Conservation (phyloP, 2,888 invertebrate species). For the Minunthozetes semirufus region DNA sequence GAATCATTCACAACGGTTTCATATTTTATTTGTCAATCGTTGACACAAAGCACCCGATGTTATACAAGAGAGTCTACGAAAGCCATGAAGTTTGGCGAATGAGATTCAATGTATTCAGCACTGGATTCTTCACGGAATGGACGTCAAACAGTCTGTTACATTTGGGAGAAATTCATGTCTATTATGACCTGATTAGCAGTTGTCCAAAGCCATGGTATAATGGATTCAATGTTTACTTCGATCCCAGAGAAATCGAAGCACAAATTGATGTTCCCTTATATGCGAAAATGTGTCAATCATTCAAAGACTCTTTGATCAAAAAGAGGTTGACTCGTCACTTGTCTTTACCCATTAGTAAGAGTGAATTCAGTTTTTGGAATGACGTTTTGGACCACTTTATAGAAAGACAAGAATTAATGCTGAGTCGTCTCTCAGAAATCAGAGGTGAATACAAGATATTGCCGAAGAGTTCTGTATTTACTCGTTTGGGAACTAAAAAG, state of each 20-base stretch:
- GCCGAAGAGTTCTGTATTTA: too few relatives aligned
- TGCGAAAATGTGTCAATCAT: background rate
- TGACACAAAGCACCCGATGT: slow-evolving; percentile 28
- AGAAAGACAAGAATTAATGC: background rate
- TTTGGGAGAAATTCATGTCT: slow-evolving; percentile 2
- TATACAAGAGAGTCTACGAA: background rate
- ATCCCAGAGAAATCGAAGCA: background rate
- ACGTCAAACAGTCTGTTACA: background rate
- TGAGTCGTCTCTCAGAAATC: background rate
- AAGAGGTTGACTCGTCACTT: background rate
- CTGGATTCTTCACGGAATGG: slow-evolving; percentile 28
- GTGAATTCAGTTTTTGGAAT: background rate
- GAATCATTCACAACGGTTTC: slow-evolving; percentile 1
- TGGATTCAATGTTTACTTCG: slow-evolving; percentile 6
- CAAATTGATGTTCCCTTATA: background rate
- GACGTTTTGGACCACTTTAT: background rate
- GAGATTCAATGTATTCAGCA: slow-evolving; percentile 33
- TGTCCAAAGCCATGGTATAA: background rate
- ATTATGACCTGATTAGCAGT: background rate
- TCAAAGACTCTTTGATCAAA: slow-evolving; percentile 1
- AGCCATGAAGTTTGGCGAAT: slow-evolving; percentile 30
- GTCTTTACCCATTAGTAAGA: background rate
- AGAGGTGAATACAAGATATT: too few relatives aligned
- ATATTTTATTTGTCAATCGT: slow-evolving; percentile 20
- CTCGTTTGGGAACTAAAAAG: too few relatives aligned